A percentile compares a stretch with the other conserved stretches of the same genome.
These are phyloP conservation scores for Drosophila meridionalis DNA, from an alignment of 2,888 invertebrate genomes.

Conservation along the genomic window DNA sequence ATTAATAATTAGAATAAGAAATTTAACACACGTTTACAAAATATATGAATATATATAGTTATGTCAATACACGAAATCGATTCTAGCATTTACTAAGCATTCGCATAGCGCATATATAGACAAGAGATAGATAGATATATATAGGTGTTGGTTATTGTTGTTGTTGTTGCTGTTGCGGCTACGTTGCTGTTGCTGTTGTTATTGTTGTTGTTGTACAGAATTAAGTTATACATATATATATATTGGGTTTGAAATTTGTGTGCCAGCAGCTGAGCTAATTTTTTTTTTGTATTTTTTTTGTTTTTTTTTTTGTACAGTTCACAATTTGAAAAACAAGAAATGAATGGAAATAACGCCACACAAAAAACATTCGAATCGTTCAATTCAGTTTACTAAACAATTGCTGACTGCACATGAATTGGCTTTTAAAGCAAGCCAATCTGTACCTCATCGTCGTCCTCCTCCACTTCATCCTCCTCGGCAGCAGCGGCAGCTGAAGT, in stretches of 20 bases:
- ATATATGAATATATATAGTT: slow-evolving; percentile 44
- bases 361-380: slow-evolving; percentile 48
- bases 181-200: slow-evolving; percentile 39
- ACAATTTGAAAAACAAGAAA: slow-evolving; percentile 20
- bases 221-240: slow-evolving; percentile 20
- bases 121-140: background rate
- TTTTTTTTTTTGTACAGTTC: slow-evolving; percentile 49
- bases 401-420: slow-evolving; percentile 38
- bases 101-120: slow-evolving; percentile 13
- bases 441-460: slow-evolving; percentile 85
- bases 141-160: slow-evolving; percentile 29
- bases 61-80: slow-evolving; percentile 20
- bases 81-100: slow-evolving; percentile 40
- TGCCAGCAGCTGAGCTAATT: slow-evolving; percentile 39
- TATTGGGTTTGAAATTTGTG: slow-evolving; percentile 23
- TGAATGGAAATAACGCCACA: slow-evolving; percentile 41
- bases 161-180: slow-evolving; percentile 46
- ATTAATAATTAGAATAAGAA: slow-evolving; percentile 19
- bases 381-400: slow-evolving; percentile 17
- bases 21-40: slow-evolving; percentile 63
- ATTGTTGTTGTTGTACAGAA: slow-evolving; percentile 23
- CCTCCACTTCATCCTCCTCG: slow-evolving; percentile 64
- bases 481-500: slow-evolving; percentile 10
- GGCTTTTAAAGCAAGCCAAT: slow-evolving; percentile 83
- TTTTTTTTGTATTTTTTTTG: background rate